These are phyloP conservation scores for Rhyacichthys aspro DNA, from an alignment of 2,797 vertebrate species.

Conservation along the genomic window DNA sequence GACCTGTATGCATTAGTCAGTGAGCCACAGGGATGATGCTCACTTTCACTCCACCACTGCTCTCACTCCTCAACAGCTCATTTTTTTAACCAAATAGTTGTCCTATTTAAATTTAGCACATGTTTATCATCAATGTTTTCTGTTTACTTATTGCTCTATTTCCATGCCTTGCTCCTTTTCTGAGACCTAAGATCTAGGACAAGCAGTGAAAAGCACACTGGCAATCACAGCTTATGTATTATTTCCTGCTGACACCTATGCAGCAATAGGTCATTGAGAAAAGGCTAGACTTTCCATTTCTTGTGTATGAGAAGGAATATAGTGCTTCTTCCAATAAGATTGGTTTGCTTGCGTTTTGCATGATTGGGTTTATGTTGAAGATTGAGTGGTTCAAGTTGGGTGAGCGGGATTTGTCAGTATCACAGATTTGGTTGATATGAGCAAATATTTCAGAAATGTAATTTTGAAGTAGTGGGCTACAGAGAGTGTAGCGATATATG, in stretches of 20 bases:
- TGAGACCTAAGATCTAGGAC: constrained; percentile 37
- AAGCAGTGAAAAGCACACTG: constrained; percentile 28
- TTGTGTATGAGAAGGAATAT: constrained; percentile 33
- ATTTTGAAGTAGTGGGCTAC: constrained; percentile 1
- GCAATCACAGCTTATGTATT: constrained; percentile 40
- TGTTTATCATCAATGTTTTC: constrained; percentile 21
- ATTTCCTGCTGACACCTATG: constrained; percentile 41
- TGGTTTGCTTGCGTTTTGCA: constrained; percentile 28
- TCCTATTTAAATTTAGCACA: constrained; percentile 6
- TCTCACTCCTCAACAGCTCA: constrained; percentile 29
- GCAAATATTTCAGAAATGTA: constrained; percentile 25
- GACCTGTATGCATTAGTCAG: constrained; percentile 64
- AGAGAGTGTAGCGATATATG: constrained; percentile 27
- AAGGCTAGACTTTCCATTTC: constrained; percentile 24
- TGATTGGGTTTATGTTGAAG: constrained; percentile 58
- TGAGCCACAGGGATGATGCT: constrained; percentile 33
- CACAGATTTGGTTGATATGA: constrained; percentile 42
- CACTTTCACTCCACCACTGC: constrained; percentile 21
- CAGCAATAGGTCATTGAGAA: constrained; percentile 36
- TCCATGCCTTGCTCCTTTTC: constrained; percentile 34
- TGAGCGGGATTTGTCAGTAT: constrained; percentile 57
- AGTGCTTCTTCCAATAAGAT: constrained; percentile 9
- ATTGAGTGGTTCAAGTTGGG: constrained; percentile 38
- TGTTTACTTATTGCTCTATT: constrained; percentile 5
- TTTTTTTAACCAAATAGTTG: constrained; percentile 29